Evolutionary conservation across 2,888 invertebrate species (phyloP), one percentile per base, ranked within the genome.

Genomic region (Congeria kusceri): DNA sequence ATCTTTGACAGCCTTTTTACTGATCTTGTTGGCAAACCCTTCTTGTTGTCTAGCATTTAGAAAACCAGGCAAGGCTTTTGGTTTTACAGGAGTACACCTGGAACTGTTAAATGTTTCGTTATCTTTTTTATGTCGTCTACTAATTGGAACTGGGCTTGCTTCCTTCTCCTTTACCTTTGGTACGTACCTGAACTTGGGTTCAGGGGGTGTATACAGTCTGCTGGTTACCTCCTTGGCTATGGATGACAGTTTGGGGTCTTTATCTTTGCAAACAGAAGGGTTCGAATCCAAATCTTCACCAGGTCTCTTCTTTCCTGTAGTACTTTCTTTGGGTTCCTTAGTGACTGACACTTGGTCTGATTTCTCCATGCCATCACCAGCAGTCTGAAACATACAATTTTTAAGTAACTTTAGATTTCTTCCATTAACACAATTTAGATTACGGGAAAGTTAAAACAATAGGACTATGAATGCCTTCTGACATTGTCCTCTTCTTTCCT

Each of bases 121-220:
- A 59, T 70, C 64, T 25, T 77, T 74, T 49, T 79, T 61, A 23
- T 61, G 11, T 13, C 32, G 32, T 47, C 70, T 75, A 39, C 79
- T 72, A 68, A 61, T 73, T 58, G 76, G 70, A 25, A 65, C 39
- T 44, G 83, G 58, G 58, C 75, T 70, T 4, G 63, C 56, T 56
- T 79, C 84, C 62, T 81, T 81, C 23, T 79, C 80, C 72, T 76
- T 84, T 5, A 27, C 23, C 76, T 85, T 87, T 27, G 85, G 83
- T 29, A 85, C 84, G 83, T 85, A 85, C 68, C 83, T 86, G 58
- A 87, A 87, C 65, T 86, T 84, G 11, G 89, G 86, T 28, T 80
- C 72, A 25, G 83, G 84, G 28, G 87, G 77, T 77, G 84, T 70
- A 67, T 90, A 90, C 29, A 90, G 80, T 39, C 90, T 72, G 56